Conservation (phyloP, 2,113 vertebrate genomes). For the Anseranas semipalmata region DNA sequence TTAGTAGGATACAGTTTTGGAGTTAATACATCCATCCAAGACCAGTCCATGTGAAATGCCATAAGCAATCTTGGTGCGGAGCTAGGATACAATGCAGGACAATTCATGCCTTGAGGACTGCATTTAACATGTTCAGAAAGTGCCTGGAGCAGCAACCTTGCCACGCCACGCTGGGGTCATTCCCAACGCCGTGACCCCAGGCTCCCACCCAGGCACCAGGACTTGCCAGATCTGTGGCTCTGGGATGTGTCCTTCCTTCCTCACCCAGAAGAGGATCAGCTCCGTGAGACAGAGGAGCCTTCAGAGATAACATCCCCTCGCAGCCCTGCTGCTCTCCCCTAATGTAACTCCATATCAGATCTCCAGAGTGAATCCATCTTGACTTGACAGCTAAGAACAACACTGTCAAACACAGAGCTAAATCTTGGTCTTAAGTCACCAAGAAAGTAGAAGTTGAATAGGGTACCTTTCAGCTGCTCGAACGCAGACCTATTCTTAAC, state of each 20-base stretch:
- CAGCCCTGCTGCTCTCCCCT: conserved; percentile 6
- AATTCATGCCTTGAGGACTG: background rate
- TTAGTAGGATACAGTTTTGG: background rate
- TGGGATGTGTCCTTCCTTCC: conserved; percentile 25
- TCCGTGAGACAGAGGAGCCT: conserved; percentile 12
- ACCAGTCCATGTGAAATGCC: background rate
- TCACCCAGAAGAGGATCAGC: conserved; percentile 6
- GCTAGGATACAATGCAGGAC: background rate
- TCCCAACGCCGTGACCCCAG: background rate
- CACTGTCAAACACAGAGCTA: conserved; percentile 14
- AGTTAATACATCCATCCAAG: background rate
- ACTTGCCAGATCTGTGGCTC: background rate
- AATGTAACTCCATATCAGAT: conserved; percentile 44
- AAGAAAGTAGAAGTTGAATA: background rate
- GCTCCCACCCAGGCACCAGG: background rate
- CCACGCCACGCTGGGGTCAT: background rate
- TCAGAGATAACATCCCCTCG: conserved; percentile 18
- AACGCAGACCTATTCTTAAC: background rate
- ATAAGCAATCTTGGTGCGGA: background rate
- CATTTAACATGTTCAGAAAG: background rate
- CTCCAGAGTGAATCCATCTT: conserved; percentile 51
- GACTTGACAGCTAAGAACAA: conserved; percentile 59
- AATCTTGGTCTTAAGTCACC: background rate
- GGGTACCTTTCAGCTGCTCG: background rate
- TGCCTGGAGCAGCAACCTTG: fast-evolving